Conservation (phyloP, 1,140 invertebrate genomes). For the Triops longicaudatus region DNA sequence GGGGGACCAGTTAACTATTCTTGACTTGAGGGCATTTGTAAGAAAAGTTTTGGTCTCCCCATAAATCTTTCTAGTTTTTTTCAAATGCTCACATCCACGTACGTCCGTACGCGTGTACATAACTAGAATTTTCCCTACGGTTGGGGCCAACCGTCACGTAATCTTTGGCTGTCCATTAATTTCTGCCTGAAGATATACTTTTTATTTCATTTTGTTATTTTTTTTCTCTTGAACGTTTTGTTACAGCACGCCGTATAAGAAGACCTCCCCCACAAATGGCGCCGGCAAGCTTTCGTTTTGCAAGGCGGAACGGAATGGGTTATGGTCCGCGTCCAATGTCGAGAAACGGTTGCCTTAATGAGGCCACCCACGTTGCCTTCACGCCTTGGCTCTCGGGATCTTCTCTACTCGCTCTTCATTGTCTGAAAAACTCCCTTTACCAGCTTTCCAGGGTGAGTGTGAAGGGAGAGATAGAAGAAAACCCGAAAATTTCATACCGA, state of each 20-base stretch:
- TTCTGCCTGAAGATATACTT: constrained; percentile 2
- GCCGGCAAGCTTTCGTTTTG: background rate
- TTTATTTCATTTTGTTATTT: background rate
- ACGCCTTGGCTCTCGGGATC: background rate
- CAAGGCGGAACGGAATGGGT: constrained; percentile 9
- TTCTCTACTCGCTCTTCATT: background rate
- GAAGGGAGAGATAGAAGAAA: background rate
- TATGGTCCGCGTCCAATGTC: background rate
- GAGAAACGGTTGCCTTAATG: constrained; percentile 9
- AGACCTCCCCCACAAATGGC: constrained; percentile 13
- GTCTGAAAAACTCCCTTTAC: background rate
- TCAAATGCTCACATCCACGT: background rate
- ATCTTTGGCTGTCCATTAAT: constrained; percentile 2
- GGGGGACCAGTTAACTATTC: background rate
- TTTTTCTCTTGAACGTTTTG: background rate
- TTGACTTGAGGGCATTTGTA: background rate
- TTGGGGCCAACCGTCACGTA: background rate
- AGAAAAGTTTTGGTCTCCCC: background rate
- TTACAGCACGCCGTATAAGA: background rate
- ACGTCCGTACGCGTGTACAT: background rate
- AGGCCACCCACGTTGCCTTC: constrained; percentile 13
- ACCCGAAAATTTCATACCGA: background rate
- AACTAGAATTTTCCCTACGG: background rate
- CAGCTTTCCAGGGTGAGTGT: background rate
- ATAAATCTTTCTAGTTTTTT: background rate